These are phyloP conservation scores for Neopipo cinnamomea DNA, from an alignment of 2,113 vertebrate species.

Conservation along the genomic window DNA sequence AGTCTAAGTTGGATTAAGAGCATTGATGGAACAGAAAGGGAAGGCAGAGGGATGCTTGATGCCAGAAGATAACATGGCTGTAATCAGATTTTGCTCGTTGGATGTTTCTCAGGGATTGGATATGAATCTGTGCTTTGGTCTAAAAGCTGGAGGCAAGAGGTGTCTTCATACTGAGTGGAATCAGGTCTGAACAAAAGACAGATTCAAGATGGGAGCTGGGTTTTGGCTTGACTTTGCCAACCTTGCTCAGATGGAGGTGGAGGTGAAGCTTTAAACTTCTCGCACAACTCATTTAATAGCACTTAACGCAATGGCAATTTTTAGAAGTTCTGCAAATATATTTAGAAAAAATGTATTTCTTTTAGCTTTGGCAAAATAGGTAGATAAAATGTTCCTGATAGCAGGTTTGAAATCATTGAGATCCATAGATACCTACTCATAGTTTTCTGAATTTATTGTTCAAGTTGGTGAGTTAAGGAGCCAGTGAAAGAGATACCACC, in stretches of 20 bases:
- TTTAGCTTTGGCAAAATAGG: not conserved
- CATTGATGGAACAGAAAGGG: not conserved
- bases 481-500: not conserved
- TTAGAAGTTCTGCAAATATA: not conserved
- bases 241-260: not conserved
- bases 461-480: not conserved
- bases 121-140: not conserved
- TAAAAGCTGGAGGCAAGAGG: not conserved
- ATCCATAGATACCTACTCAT: not conserved
- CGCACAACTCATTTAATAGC: accelerated
- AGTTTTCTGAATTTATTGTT: not conserved
- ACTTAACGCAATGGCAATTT: accelerated
- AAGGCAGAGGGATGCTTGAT: not conserved
- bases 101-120: not conserved
- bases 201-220: not conserved
- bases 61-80: not conserved
- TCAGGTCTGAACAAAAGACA: not conserved
- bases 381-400: not conserved
- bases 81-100: not conserved
- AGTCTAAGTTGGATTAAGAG: not conserved
- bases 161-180: not conserved
- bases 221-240: not conserved
- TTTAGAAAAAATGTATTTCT: not conserved
- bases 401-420: not conserved
- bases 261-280: not conserved